Evolutionary conservation across 2,113 vertebrate species (phyloP), one percentile per base, ranked within the genome.

Genomic region (Cyanoderma ruficeps): DNA sequence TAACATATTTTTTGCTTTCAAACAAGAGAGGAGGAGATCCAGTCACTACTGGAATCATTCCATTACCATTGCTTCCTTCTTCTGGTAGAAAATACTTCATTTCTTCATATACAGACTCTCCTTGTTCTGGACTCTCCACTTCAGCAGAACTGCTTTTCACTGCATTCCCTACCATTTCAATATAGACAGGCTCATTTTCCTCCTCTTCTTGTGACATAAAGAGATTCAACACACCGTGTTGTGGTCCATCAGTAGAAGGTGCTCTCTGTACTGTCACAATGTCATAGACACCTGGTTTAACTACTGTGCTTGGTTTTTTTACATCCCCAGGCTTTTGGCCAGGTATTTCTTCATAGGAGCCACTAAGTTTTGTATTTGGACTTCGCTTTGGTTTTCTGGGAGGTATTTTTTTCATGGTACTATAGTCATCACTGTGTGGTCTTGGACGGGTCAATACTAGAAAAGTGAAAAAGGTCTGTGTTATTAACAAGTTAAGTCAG

Each of bases 391-490:
- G 99, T 97, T 99, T 99, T 18, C 99, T 98, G 22, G 99, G 99
- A 9, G 99, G 99, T 67, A 99, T 99, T 97, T 99, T 99, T 97
- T 99, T 99, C 98, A 99, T 98, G 72, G 99, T 98, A 89, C 99
- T 99, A 71, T 99, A 99, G 97, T 99, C 99, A 65, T 99, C 99
- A 37, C 99, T 99, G 97, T 99, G 99, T 31, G 99, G 99, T 25
- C 99, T 98, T 57, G 99, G 99, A 83, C 99, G 98, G 30, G 98
- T 97, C 74, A 98, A 96, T 41, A 97, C 99, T 99, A 96, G 67
- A 87, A 93, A 68, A 77, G 69, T 55, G 63, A 39, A 78, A 90
- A 89, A 85, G 9, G 7, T 67, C 22, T 77, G 28, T 72, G 53
- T 96, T 92, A 96, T 41, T 94, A 87, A 57, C 20, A 88, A 47